phyloP scores from a whole-genome alignment of 2,888 invertebrate species.

The Lampropteryx suffumata region DNA sequence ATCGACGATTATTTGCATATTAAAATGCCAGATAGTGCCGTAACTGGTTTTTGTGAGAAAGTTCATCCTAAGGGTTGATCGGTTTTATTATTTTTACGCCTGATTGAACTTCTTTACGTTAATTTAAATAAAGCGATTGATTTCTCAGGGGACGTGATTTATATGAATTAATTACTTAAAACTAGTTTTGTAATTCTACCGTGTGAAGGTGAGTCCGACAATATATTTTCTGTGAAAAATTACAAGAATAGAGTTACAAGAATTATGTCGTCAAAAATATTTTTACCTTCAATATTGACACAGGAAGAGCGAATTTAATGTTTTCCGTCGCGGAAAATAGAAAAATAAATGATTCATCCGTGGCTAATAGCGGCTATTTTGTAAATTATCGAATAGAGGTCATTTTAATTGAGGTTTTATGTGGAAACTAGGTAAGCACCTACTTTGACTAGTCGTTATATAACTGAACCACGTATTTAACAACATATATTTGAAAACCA shows the following conservation, averaged over 20 bases:
- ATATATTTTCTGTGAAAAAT: constrained; percentile 21
- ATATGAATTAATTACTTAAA: constrained; percentile 30
- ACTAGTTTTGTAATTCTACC: constrained; percentile 19
- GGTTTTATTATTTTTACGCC: constrained; percentile 61
- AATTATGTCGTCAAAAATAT: constrained; percentile 29
- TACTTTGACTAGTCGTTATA: constrained; percentile 9
- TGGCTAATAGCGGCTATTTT: constrained; percentile 33
- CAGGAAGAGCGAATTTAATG: constrained; percentile 54
- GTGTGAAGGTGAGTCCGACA: constrained; percentile 29
- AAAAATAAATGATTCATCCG: constrained; percentile 32
- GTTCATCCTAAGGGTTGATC: constrained; percentile 42
- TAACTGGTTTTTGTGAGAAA: constrained; percentile 64
- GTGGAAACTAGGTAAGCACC: too few species aligned
- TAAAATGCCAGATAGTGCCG: constrained; percentile 52
- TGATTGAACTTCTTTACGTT: constrained; percentile 47
- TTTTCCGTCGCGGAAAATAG: constrained; percentile 47
- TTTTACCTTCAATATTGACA: constrained; percentile 37
- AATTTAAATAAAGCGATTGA: constrained; percentile 30
- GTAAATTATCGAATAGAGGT: constrained; percentile 45
- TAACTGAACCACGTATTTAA: too few species aligned
- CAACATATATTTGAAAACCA: too few species aligned
- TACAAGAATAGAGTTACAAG: constrained; percentile 21
- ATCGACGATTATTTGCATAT: constrained; percentile 74
- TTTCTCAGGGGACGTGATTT: constrained; percentile 29
- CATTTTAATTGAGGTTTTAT: constrained; percentile 40